A percentile compares a stretch with the other conserved stretches of the same genome.
Conservation (phyloP, 2,797 vertebrate genomes). For the Smutsia temminckii region DNA sequence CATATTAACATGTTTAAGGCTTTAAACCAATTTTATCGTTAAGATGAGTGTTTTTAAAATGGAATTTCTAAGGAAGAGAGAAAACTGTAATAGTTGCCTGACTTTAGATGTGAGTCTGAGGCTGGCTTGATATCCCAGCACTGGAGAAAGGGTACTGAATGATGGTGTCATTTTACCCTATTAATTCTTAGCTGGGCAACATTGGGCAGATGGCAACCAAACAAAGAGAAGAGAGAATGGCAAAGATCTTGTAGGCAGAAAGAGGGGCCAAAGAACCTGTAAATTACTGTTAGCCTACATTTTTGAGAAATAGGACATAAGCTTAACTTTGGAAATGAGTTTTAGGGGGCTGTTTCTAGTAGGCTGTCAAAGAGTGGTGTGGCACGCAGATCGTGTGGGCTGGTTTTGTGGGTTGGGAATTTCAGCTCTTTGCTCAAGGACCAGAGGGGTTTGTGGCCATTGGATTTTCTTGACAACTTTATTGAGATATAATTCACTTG, state of each 20-base stretch:
- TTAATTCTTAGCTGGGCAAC: not conserved
- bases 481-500: not conserved
- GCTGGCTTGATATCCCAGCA: rapidly evolving
- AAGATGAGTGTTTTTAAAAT: slow-evolving; percentile 41
- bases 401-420: no score
- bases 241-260: not conserved
- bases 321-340: not conserved
- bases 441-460: not conserved
- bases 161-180: not conserved
- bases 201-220: not conserved
- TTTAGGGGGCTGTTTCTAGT: not conserved
- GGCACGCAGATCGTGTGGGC: no score
- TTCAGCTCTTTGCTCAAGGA: not conserved
- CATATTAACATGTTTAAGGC: not conserved
- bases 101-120: not conserved
- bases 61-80: not conserved
- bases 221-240: not conserved
- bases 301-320: not conserved
- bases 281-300: rapidly evolving
- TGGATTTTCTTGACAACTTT: not conserved
- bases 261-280: not conserved
- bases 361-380: rapidly evolving
- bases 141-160: rapidly evolving
- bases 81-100: rapidly evolving
- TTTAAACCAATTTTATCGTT: slow-evolving; percentile 72